Evolutionary conservation across 2,888 invertebrate genomes (phyloP).

Genomic region (Alsophila aescularia): DNA sequence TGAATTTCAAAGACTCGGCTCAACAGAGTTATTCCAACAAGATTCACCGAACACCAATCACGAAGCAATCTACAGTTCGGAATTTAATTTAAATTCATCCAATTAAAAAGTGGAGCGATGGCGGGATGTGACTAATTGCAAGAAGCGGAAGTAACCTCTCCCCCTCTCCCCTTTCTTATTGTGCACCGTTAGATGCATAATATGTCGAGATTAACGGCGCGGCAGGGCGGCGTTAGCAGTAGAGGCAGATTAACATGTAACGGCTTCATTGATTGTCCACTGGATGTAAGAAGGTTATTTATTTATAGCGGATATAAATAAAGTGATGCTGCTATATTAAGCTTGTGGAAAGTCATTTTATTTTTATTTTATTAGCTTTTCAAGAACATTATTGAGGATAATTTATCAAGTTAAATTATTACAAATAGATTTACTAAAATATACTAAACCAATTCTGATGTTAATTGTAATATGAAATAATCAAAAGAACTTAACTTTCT

Average conservation of each 20-base stretch:
- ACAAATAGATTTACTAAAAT: no score
- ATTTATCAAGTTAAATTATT: no score
- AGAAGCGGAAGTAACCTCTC: slow-evolving; percentile 44
- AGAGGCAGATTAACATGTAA: slow-evolving; percentile 1
- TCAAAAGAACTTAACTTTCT: no score
- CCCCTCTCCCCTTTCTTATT: slow-evolving; percentile 17
- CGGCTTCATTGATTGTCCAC: not conserved
- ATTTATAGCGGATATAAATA: no score
- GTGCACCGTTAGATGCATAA: slow-evolving; percentile 26
- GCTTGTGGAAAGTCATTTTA: no score
- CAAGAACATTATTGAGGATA: no score
- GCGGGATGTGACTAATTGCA: slow-evolving; percentile 54
- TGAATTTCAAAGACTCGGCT: not conserved
- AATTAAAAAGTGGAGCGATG: slow-evolving; percentile 46
- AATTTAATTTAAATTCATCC: slow-evolving; percentile 53
- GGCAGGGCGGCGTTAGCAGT: no score
- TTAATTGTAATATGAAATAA: no score
- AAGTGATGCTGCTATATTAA: no score
- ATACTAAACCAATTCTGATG: no score
- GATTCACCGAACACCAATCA: slow-evolving; percentile 35
- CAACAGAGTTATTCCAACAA: slow-evolving; percentile 24
- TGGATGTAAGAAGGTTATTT: not conserved
- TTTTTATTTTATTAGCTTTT: no score
- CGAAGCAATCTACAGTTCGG: slow-evolving; percentile 34
- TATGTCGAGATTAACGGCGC: slow-evolving; percentile 6